phyloP scores from a whole-genome alignment of 2,113 vertebrate species.

The Oncorhynchus tshawytscha region DNA sequence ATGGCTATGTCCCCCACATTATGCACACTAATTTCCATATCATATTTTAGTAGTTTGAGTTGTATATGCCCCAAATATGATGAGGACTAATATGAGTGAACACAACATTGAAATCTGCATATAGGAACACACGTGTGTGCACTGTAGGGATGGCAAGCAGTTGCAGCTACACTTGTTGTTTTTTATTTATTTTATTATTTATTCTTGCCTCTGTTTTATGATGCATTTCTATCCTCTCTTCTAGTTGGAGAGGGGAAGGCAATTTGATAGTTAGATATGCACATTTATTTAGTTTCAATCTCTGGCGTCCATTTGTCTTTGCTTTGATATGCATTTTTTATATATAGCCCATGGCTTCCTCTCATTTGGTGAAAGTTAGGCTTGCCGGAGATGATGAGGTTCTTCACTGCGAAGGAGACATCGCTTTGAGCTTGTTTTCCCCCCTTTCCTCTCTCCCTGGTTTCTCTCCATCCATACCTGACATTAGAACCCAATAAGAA shows the following conservation, averaged over 20 bases:
- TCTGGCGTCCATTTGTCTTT: slow-evolving; percentile 90
- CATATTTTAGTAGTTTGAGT: slow-evolving; percentile 36
- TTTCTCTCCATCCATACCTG: slow-evolving; percentile 78
- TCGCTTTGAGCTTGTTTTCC: slow-evolving; percentile 71
- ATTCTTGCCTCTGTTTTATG: slow-evolving; percentile 61
- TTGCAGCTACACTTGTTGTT: slow-evolving; percentile 27
- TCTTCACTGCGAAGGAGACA: slow-evolving; percentile 84
- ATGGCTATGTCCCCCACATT: slow-evolving; percentile 36
- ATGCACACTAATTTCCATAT: slow-evolving; percentile 33
- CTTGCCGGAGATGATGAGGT: slow-evolving; percentile 87
- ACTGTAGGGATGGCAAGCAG: slow-evolving; percentile 21
- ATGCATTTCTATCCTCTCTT: slow-evolving; percentile 63
- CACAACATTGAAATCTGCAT: slow-evolving; percentile 41
- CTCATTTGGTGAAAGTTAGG: slow-evolving; percentile 90
- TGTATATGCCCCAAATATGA: slow-evolving; percentile 28
- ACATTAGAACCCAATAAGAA: slow-evolving; percentile 71
- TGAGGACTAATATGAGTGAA: slow-evolving; percentile 29
- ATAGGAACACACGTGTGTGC: slow-evolving; percentile 22
- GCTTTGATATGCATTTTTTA: slow-evolving; percentile 99
- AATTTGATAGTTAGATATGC: slow-evolving; percentile 80
- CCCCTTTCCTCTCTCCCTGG: slow-evolving; percentile 23
- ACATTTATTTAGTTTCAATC: slow-evolving; percentile 85
- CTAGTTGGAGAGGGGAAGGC: slow-evolving; percentile 51
- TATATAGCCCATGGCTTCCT: slow-evolving; percentile 87
- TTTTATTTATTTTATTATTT: slow-evolving; percentile 57